These are phyloP conservation scores for Chloroclystis v-ata DNA, from an alignment of 2,888 invertebrate genomes.

Conservation along the genomic window DNA sequence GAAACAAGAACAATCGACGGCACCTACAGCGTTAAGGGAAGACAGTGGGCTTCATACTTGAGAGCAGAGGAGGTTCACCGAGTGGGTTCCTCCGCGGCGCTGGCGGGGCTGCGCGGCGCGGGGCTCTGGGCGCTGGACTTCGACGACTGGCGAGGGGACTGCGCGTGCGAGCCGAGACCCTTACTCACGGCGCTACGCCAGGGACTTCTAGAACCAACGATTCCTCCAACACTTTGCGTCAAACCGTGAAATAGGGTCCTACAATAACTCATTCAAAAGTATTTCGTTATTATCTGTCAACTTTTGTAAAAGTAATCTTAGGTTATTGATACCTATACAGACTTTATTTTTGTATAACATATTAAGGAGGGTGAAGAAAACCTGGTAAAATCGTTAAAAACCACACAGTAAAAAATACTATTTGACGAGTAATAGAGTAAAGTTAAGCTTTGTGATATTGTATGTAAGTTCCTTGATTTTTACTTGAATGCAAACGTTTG, in stretches of 20 bases:
- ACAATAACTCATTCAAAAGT: no score
- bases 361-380: no score
- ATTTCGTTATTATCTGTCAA: no score
- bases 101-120: conserved; percentile 81
- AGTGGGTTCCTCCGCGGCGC: conserved; percentile 79
- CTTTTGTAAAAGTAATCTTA: no score
- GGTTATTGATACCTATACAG: no score
- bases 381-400: no score
- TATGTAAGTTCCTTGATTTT: conserved; percentile 44
- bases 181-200: conserved; percentile 80
- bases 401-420: no score
- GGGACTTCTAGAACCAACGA: conserved; percentile 53
- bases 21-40: conserved; percentile 83
- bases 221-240: conserved; percentile 45
- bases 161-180: conserved; percentile 83
- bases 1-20: conserved; percentile 80
- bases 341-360: no score
- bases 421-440: no score
- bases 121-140: conserved; percentile 89
- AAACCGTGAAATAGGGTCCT: no score
- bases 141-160: conserved; percentile 84
- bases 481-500: conserved; percentile 35
- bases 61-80: conserved; percentile 81
- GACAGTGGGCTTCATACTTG: conserved; percentile 90
- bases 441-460: conserved; percentile 28